These are phyloP conservation scores for Leucophenga maculata DNA, from an alignment of 2,888 invertebrate genomes.

Conservation along the genomic window DNA sequence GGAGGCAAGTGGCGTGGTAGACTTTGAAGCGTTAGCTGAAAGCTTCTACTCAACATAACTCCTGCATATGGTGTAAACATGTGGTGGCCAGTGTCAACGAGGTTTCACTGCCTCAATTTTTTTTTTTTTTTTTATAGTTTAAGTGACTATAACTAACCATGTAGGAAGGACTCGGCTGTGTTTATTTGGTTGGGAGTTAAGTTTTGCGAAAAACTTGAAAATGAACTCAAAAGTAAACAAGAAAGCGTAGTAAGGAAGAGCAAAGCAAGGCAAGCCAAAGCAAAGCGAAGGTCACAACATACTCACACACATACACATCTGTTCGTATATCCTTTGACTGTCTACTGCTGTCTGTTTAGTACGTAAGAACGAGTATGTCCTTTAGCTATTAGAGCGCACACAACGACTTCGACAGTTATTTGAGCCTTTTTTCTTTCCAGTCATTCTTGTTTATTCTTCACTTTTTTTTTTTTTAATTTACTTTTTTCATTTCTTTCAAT, in stretches of 20 bases:
- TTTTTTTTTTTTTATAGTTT: too few species aligned
- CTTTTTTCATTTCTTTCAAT: background rate
- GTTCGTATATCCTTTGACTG: slow-evolving; percentile 29
- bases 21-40: slow-evolving; percentile 56
- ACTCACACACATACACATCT: background rate
- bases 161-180: slow-evolving; percentile 44
- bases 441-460: background rate
- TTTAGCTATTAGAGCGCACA: too few species aligned
- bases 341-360: too few species aligned
- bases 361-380: too few species aligned
- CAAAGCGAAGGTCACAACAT: slow-evolving; percentile 58
- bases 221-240: slow-evolving; percentile 50
- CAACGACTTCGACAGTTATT: slow-evolving; percentile 14
- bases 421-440: slow-evolving; percentile 10
- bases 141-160: slow-evolving; percentile 31
- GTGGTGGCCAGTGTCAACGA: too few species aligned
- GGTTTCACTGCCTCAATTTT: too few species aligned
- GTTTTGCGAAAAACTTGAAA: slow-evolving; percentile 56
- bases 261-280: too few species aligned
- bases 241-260: too few species aligned
- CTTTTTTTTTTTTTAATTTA: background rate
- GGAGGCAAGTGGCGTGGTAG: slow-evolving; percentile 29
- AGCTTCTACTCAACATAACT: slow-evolving; percentile 1
- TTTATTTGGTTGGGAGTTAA: slow-evolving; percentile 52
- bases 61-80: too few species aligned